A percentile compares a stretch with the other conserved stretches of the same genome.
These are phyloP conservation scores for Melanogrammus aeglefinus DNA, from an alignment of 2,797 vertebrate species.

Conservation along the genomic window DNA sequence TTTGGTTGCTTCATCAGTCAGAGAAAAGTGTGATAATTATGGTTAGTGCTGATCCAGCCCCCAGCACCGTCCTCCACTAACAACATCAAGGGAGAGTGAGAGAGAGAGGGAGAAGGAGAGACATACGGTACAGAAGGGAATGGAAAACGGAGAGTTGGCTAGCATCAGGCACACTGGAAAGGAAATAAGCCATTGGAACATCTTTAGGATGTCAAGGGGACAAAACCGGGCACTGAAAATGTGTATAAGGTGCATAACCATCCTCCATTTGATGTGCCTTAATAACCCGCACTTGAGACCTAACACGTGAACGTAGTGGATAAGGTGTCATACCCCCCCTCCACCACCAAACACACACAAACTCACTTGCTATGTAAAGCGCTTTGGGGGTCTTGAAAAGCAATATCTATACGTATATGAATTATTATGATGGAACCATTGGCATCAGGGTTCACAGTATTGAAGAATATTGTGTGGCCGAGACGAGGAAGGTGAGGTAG, in stretches of 20 bases:
- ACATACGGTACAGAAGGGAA: not conserved
- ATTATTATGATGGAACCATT: not conserved
- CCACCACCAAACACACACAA: not conserved
- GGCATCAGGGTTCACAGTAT: not conserved
- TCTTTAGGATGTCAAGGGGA: no score
- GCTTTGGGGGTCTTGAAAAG: not conserved
- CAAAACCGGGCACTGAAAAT: not conserved
- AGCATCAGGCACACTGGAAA: no score
- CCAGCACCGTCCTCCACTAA: conserved; percentile 18
- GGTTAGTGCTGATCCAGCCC: conserved; percentile 11
- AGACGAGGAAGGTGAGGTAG: not conserved
- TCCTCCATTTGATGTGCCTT: conserved; percentile 20
- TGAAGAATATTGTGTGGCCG: not conserved
- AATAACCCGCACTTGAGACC: conserved; percentile 35
- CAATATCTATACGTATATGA: not conserved
- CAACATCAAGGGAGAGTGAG: conserved; percentile 36
- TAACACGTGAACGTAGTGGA: not conserved
- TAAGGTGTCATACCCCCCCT: no score
- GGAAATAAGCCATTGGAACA: no score
- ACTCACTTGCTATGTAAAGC: not conserved
- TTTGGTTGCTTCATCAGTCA: conserved; percentile 21
- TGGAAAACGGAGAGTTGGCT: not conserved
- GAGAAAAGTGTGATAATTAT: conserved; percentile 5
- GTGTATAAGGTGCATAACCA: conserved; percentile 29
- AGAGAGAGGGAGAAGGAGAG: not conserved